Evolutionary conservation across 2,113 vertebrate species (phyloP), one percentile per base, ranked within the genome.

Genomic region (Perognathus longimembris): DNA sequence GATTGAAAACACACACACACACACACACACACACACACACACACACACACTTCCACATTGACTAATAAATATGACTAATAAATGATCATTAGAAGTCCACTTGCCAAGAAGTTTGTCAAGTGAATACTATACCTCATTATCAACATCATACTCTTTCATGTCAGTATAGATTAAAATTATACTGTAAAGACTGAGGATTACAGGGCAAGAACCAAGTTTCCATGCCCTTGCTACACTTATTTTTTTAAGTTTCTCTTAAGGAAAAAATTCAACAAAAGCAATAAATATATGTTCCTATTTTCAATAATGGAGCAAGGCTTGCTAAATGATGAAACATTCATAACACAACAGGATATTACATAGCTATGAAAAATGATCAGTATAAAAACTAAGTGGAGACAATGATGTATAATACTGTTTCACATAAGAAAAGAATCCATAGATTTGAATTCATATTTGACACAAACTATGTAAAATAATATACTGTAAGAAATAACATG

Each of bases 311-410:
- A 10, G 30, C 89, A 86, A 80, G 9, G 2, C 9, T 81, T 90
- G n/a, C 22, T 78, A 78, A 82, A 90, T 93, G 77, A 66, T 78
- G 40, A 64, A 32, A 74, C 7, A 92, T 75, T 45, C 45, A 45
- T 89, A 38, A 70, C 36, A 76, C 61, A 79, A 70, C 42, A 28
- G n/a, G 24, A 57, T 89, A 92, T 78, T 91, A 74, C 32, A 82
- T 36, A 71, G 17, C 59, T 75, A 59, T 94, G 87, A 95, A 93
- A 94, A 92, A 94, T 92, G 32, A 78, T 59, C 22, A 83, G 83
- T 94, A 63, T 85, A 54, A 77, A 93, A 66, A 94, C 38, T 88
- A 93, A 92, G 22, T 61, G 34, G 42, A 92, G 30, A 92, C 6
- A 79, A 79, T n/a, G 75, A 66, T 85, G 92, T 90, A 50, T 67